These are phyloP conservation scores for Mustela lutreola DNA, from an alignment of 2,113 vertebrate species.

Conservation along the genomic window DNA sequence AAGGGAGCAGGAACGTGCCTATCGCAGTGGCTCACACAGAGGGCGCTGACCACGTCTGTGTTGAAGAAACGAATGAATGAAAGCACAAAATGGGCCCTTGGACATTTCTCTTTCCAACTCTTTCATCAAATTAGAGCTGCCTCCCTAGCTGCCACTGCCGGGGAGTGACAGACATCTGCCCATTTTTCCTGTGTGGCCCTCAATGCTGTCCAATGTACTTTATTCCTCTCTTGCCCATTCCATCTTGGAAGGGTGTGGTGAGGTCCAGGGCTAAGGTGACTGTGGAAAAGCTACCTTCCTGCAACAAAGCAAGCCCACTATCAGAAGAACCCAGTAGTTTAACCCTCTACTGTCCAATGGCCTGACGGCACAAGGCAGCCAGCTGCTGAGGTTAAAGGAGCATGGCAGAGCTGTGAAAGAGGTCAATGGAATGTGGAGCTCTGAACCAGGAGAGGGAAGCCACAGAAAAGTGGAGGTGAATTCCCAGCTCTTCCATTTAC, in stretches of 20 bases:
- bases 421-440: accelerated
- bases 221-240: background rate
- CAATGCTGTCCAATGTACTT: background rate
- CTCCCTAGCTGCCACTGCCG: background rate
- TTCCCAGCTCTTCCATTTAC: background rate
- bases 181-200: background rate
- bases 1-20: background rate
- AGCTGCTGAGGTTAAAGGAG: background rate
- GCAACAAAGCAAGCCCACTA: background rate
- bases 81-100: background rate
- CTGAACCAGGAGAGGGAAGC: background rate
- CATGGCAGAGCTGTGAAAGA: background rate
- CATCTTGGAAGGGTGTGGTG: background rate
- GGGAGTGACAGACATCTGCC: background rate
- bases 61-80: background rate
- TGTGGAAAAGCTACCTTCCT: background rate
- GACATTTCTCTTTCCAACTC: background rate
- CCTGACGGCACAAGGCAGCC: background rate
- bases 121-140: background rate
- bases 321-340: background rate
- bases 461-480: background rate
- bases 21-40: no score
- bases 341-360: background rate
- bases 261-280: background rate
- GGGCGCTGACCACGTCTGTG: background rate